These are phyloP conservation scores for Odontomyia ornata DNA, from an alignment of 2,888 invertebrate species.

Conservation along the genomic window DNA sequence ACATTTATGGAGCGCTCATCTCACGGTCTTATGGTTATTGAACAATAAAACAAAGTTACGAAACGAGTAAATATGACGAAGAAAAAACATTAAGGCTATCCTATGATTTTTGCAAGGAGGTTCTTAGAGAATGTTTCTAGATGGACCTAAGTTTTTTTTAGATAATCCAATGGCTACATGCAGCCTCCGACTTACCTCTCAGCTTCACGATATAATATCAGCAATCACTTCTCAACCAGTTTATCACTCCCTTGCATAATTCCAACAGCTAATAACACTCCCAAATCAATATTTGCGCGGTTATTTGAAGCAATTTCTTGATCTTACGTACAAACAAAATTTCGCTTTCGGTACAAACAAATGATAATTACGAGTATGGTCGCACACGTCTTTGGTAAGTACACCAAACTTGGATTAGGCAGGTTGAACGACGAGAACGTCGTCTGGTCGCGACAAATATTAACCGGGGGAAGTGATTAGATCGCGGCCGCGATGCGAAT, in stretches of 20 bases:
- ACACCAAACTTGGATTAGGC: conserved; percentile 36
- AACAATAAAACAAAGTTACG: no score
- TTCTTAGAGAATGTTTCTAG: no score
- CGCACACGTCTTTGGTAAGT: conserved; percentile 12
- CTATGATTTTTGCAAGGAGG: no score
- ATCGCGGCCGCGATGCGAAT: conserved; percentile 11
- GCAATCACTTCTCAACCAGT: no score
- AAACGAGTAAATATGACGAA: no score
- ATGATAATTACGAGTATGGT: conserved; percentile 12
- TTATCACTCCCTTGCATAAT: conserved; percentile 2
- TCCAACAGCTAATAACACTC: not conserved
- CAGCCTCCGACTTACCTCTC: no score
- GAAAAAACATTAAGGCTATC: no score
- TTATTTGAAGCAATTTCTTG: conserved; percentile 5
- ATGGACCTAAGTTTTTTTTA: no score
- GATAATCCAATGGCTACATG: no score
- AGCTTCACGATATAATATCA: no score
- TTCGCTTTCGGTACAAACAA: conserved; percentile 40
- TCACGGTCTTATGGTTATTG: no score
- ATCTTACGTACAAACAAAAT: conserved; percentile 21
- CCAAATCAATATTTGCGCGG: conserved; percentile 23
- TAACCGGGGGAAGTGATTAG: conserved; percentile 7
- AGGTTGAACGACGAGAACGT: not conserved
- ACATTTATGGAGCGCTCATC: no score
- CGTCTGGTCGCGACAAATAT: not conserved